A percentile compares a stretch with the other conserved stretches of the same genome.
Evolutionary conservation across 2,888 invertebrate genomes (phyloP).

Genomic region (Latheticus oryzae): DNA sequence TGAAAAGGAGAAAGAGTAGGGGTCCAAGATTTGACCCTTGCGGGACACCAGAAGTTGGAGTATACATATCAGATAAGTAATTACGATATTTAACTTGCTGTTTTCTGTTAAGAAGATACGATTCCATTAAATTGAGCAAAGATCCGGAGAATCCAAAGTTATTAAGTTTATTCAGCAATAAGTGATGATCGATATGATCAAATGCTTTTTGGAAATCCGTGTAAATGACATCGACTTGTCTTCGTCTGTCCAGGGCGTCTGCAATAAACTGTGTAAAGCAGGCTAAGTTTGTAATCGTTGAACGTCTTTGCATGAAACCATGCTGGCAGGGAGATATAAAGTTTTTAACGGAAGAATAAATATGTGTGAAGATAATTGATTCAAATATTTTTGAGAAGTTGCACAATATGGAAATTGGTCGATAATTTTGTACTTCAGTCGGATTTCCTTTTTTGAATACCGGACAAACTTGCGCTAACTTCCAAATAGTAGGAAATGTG

Average conservation of each 20-base stretch:
- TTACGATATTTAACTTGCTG: not conserved
- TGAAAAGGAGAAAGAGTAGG: not conserved
- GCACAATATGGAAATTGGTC: constrained; percentile 2
- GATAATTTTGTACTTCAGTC: not conserved
- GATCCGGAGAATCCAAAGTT: not conserved
- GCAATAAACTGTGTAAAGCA: not conserved
- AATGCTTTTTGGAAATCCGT: constrained; percentile 9
- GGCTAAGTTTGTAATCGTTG: constrained; percentile 4
- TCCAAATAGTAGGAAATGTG: constrained; percentile 1
- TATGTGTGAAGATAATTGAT: too few relatives aligned
- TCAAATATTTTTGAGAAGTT: constrained; percentile 1
- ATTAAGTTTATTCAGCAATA: not conserved
- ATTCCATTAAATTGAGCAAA: not conserved
- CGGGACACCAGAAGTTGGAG: not conserved
- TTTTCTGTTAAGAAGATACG: not conserved
- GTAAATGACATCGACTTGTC: constrained; percentile 1
- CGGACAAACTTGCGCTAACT: not conserved
- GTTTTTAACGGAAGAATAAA: too few relatives aligned
- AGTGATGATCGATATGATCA: not conserved
- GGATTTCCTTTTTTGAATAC: constrained; percentile 9
- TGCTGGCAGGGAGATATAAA: not conserved
- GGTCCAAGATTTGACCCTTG: too few relatives aligned
- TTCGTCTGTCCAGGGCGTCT: not conserved
- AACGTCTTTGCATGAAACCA: not conserved
- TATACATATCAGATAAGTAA: not conserved